Base-by-base conservation (phyloP, 2,113 vertebrate species). In the Ramphastos sulfuratus region DNA sequence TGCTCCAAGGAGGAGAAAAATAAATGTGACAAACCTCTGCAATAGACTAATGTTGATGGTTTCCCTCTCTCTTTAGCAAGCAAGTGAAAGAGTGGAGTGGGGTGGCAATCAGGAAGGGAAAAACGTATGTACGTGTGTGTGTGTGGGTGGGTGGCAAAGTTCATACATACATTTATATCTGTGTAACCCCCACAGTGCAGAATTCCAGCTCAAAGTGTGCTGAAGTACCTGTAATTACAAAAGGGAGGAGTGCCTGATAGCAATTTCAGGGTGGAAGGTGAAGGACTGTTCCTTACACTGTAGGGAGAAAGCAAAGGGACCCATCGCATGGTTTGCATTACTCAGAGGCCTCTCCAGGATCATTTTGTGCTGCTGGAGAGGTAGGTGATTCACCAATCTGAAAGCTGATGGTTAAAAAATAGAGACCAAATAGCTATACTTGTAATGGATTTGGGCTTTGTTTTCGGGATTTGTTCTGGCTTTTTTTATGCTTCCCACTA, bases 371-470 rank as follows among this genome's bases (percentile, higher is more conserved):
- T 85, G 73, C 85, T 87, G 83, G 71, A 83, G 82, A 76, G 79
- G 77, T 15, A 67, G 73, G 17, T 90, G 85, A 95, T 89, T 92
- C 95, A 94, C 79, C 89, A 60, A 2, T 79, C 54, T 81, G 69
- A 92, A 92, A 80, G 72, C 50, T 85, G 73, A 30, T 90, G 72
- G 73, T 92, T 86, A 87, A 90, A 55, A 80, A 85, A 69, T 74
- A 92, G 83, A 95, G 70, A 90, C 84, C 84, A 82, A 89, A 89
- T 85, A 92, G 87, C 80, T 90, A 27, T 82, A 77, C 83, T 87
- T 81, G n/a, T 75, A 76, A 94, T 80, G 92, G 75, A 93, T 92
- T 87, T 95, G 72, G 61, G 81, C 73, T 94, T 95, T 95, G 90
- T 52, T 94, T 90, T 60, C 60, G 54, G 90, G 72, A 93, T 92